Percentiles rank a stretch among this genome's conserved stretches.
phyloP scores from a whole-genome alignment of 2,113 vertebrate genomes.

The Petrocephalus microphthalmus region DNA sequence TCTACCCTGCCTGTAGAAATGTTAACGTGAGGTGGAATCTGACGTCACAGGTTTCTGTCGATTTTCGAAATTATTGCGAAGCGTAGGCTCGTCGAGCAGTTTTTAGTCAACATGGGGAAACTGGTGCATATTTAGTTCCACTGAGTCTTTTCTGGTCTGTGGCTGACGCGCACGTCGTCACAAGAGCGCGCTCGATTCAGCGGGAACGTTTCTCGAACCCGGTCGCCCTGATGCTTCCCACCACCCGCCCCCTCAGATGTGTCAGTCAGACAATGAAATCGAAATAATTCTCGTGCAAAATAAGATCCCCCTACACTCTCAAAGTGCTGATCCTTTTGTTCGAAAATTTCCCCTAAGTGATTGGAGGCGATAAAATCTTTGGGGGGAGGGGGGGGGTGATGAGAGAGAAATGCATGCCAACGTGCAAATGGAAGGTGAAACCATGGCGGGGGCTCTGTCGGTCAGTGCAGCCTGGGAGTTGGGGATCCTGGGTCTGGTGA shows the following conservation, averaged over 20 bases:
- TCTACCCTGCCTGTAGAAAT: not conserved
- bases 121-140: not conserved
- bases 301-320: not conserved
- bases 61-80: not conserved
- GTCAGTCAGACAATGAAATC: not conserved
- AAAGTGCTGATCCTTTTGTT: not conserved
- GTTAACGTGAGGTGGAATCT: not conserved
- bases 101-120: not conserved
- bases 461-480: too few relatives aligned
- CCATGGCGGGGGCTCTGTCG: not conserved
- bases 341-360: slow-evolving; percentile 4
- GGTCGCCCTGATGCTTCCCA: not conserved
- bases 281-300: not conserved
- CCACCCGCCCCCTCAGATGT: not conserved
- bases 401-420: not conserved
- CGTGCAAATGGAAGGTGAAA: not conserved
- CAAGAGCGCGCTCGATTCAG: not conserved
- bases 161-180: not conserved
- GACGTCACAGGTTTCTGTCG: not conserved
- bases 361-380: not conserved
- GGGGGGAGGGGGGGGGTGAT: not conserved
- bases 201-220: not conserved
- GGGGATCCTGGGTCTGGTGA: not conserved
- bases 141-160: not conserved
- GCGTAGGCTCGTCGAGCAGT: not conserved